Evolutionary conservation across 1,140 invertebrate genomes (phyloP).

Genomic region (Cyclina sinensis): DNA sequence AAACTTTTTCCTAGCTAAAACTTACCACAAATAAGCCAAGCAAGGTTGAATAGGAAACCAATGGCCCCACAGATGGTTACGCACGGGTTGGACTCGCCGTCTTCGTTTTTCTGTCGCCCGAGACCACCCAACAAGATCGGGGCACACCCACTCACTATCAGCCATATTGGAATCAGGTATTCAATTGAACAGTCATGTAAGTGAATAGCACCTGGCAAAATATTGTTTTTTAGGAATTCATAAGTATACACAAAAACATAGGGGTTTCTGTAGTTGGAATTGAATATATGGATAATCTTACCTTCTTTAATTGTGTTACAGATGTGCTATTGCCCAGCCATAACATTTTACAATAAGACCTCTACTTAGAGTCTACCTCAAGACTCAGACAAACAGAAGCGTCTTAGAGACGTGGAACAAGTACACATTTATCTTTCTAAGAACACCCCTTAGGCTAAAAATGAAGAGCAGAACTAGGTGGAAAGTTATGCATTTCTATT

Average conservation of each 20-base stretch:
- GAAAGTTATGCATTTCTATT: too few species aligned
- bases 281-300: not conserved
- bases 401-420: too few species aligned
- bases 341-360: too few species aligned
- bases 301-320: not conserved
- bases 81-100: not conserved
- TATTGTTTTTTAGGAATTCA: not conserved
- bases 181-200: conserved; percentile 36
- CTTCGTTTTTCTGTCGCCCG: not conserved
- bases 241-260: not conserved
- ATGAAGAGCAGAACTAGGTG: too few species aligned
- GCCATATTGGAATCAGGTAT: conserved; percentile 27
- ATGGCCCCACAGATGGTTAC: conserved; percentile 13
- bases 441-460: too few species aligned
- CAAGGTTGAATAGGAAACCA: conserved; percentile 33
- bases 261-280: not conserved
- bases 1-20: too few species aligned
- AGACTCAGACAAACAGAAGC: too few species aligned
- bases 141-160: conserved; percentile 41
- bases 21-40: conserved; percentile 49
- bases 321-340: not conserved
- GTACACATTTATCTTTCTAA: too few species aligned
- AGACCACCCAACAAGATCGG: conserved; percentile 29
- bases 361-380: too few species aligned
- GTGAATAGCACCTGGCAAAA: not conserved